phyloP scores from a whole-genome alignment of 2,888 invertebrate species.

The Onchidella celtica region DNA sequence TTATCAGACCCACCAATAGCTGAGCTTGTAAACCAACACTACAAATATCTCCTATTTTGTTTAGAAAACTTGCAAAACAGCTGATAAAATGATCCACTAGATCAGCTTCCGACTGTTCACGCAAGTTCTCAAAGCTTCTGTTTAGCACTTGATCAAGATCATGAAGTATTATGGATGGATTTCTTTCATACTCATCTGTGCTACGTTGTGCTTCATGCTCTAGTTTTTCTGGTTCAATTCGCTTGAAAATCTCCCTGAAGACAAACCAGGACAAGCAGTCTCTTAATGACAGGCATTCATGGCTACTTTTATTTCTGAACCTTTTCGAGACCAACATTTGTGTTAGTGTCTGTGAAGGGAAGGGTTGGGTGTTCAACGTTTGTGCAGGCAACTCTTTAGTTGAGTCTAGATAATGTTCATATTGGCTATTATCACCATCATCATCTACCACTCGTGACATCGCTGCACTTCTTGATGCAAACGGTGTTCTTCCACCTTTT shows the following conservation, averaged over 20 bases:
- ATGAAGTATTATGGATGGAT: not conserved
- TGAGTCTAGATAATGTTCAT: slow-evolving; percentile 18
- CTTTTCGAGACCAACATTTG: not conserved
- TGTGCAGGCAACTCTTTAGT: slow-evolving; percentile 37
- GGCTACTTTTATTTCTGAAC: too few relatives aligned
- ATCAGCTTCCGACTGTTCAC: not conserved
- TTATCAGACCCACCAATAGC: not conserved
- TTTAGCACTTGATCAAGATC: slow-evolving; percentile 18
- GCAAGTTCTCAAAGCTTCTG: not conserved
- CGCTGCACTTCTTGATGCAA: too few relatives aligned
- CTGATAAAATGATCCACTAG: slow-evolving; percentile 2
- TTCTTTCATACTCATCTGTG: slow-evolving; percentile 47
- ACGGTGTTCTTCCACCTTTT: too few relatives aligned
- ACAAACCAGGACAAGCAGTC: slow-evolving; percentile 19
- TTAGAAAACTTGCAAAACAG: not conserved
- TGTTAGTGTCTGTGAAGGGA: slow-evolving; percentile 17
- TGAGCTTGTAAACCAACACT: not conserved
- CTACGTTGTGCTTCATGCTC: slow-evolving; percentile 27
- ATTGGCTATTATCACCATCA: too few relatives aligned
- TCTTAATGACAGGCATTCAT: too few relatives aligned
- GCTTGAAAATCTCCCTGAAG: slow-evolving; percentile 11
- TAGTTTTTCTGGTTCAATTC: slow-evolving; percentile 14
- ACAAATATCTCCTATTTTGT: not conserved
- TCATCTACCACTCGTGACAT: too few relatives aligned
- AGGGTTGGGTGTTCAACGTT: not conserved